Conservation (phyloP, 2,113 vertebrate species). For the Larimichthys crocea region DNA sequence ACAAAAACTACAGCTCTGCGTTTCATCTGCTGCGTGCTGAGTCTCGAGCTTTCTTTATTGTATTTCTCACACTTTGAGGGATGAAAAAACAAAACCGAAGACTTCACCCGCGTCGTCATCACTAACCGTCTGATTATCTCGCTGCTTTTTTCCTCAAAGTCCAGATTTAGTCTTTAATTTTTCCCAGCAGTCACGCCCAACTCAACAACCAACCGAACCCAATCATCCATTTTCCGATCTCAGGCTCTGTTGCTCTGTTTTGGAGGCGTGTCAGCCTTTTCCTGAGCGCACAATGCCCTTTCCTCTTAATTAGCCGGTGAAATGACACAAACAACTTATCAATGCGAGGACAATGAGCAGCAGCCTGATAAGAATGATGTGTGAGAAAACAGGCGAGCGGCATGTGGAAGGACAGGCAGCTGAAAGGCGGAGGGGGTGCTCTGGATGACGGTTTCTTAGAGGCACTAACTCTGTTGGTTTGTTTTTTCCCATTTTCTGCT, state of each 20-base stretch:
- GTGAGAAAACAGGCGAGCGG: slow-evolving; percentile 4
- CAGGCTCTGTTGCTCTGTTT: slow-evolving; percentile 32
- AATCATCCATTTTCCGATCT: slow-evolving; percentile 22
- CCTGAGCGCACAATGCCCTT: slow-evolving; percentile 45
- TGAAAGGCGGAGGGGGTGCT: neutral
- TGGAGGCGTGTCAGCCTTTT: slow-evolving; percentile 32
- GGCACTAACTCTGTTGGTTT: slow-evolving; percentile 37
- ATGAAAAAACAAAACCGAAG: slow-evolving; percentile 14
- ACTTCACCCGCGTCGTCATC: neutral
- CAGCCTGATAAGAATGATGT: slow-evolving; percentile 28
- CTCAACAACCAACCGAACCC: slow-evolving; percentile 19
- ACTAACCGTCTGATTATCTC: slow-evolving; percentile 12
- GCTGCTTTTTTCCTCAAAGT: neutral
- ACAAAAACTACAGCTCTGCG: neutral
- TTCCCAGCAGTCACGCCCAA: slow-evolving; percentile 9
- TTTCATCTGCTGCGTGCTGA: neutral
- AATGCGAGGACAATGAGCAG: slow-evolving; percentile 24
- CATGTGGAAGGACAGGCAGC: slow-evolving; percentile 26
- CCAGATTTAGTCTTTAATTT: slow-evolving; percentile 11
- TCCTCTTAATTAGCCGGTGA: slow-evolving; percentile 64
- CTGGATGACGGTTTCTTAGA: slow-evolving; percentile 29
- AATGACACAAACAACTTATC: slow-evolving; percentile 57
- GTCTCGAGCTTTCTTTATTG: neutral
- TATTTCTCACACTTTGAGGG: slow-evolving; percentile 23
- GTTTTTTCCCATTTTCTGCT: slow-evolving; percentile 76